Evolutionary conservation across 2,888 invertebrate genomes (phyloP).

Genomic region (Idaea straminata): DNA sequence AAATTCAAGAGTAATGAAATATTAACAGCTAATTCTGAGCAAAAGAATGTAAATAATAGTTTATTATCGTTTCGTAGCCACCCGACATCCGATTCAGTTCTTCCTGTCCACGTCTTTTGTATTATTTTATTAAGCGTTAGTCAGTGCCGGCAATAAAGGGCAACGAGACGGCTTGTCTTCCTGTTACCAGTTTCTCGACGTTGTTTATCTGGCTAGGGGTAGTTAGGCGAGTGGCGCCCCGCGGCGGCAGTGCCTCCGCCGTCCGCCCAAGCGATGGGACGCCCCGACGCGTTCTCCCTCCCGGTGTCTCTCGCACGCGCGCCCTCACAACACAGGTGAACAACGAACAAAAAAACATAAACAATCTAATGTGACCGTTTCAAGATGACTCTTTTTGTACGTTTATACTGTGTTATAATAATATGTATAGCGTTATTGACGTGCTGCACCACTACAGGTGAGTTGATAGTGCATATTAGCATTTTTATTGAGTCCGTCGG

Average conservation of each 20-base stretch:
- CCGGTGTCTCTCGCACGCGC: conserved; percentile 47
- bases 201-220: conserved; percentile 74
- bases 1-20: no score
- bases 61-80: conserved; percentile 15
- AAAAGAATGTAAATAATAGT: neutral
- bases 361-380: conserved; percentile 51
- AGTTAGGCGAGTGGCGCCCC: conserved; percentile 58
- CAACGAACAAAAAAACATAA: conserved; percentile 34
- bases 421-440: conserved; percentile 67
- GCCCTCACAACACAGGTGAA: conserved; percentile 61
- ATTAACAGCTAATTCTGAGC: no score
- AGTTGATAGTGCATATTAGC: conserved; percentile 63
- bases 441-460: conserved; percentile 71
- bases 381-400: conserved; percentile 77
- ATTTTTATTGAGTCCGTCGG: conserved; percentile 62
- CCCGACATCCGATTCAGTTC: conserved; percentile 38
- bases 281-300: conserved; percentile 50
- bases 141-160: conserved; percentile 62
- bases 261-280: conserved; percentile 67
- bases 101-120: conserved; percentile 66
- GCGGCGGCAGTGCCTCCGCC: conserved; percentile 69
- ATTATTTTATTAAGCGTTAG: conserved; percentile 71
- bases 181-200: conserved; percentile 71
- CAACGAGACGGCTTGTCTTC: conserved; percentile 79
- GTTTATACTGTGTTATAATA: conserved; percentile 67